phyloP scores from a whole-genome alignment of 2,113 vertebrate genomes.

The Pionites leucogaster region DNA sequence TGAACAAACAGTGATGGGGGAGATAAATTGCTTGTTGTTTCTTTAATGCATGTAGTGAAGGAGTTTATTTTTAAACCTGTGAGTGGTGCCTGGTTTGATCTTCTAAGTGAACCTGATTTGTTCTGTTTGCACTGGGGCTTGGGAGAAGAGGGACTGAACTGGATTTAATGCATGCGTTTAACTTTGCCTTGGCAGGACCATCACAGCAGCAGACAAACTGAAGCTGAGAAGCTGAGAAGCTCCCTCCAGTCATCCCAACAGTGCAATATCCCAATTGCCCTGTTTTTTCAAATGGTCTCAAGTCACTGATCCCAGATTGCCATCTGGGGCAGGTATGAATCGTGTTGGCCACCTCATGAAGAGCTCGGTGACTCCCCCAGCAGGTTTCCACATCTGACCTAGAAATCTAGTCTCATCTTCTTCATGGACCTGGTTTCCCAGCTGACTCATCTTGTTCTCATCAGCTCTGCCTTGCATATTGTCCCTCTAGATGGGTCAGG shows the following conservation, averaged over 20 bases:
- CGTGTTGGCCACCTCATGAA: rapidly evolving
- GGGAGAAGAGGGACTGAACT: neutral
- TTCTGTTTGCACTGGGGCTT: neutral
- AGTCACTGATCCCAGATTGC: neutral
- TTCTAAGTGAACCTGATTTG: slow-evolving; percentile 35
- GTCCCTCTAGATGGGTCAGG: neutral
- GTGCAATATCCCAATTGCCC: neutral
- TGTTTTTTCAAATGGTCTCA: neutral
- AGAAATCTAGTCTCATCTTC: neutral
- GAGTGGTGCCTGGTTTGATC: slow-evolving; percentile 15
- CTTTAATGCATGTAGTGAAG: neutral
- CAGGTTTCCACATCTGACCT: neutral
- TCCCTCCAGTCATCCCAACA: neutral
- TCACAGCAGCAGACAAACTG: neutral
- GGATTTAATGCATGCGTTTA: neutral
- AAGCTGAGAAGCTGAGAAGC: neutral
- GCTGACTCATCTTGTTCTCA: neutral
- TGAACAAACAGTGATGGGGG: neutral
- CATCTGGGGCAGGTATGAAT: neutral
- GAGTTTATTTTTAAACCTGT: slow-evolving; percentile 30
- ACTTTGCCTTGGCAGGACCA: neutral
- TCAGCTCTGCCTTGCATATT: neutral
- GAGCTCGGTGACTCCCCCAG: neutral
- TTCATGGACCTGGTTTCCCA: neutral
- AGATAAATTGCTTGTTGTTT: slow-evolving; percentile 19